These are phyloP conservation scores for Heliconius himera DNA, from an alignment of 1,140 invertebrate species.

Conservation along the genomic window DNA sequence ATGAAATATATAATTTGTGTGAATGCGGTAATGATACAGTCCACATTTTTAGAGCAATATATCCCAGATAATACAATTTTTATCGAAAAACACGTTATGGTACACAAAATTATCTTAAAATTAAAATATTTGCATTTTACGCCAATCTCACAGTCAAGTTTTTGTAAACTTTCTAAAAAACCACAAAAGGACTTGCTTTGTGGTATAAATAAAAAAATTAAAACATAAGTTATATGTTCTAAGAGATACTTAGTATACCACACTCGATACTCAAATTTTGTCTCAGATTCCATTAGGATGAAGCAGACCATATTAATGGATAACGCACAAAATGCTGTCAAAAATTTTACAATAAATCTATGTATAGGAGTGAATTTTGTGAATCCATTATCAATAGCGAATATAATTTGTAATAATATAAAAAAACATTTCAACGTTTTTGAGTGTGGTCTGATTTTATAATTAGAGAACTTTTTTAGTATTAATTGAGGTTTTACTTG, in stretches of 20 bases:
- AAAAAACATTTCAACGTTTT: no score
- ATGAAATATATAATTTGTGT: background rate
- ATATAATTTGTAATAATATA: no score
- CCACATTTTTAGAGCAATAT: background rate
- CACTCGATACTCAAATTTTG: background rate
- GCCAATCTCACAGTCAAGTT: background rate
- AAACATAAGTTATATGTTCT: background rate
- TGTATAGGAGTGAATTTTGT: no score
- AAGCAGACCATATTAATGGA: background rate
- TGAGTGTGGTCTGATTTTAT: no score
- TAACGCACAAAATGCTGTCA: no score
- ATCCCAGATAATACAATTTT: background rate
- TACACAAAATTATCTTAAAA: background rate
- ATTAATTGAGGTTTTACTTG: no score
- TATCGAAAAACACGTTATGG: background rate
- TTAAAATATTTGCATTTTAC: background rate
- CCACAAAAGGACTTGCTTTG: background rate
- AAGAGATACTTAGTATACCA: background rate
- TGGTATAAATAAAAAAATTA: background rate
- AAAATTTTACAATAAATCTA: no score
- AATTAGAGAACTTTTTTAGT: no score
- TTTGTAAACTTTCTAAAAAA: background rate
- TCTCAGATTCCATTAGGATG: background rate
- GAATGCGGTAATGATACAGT: background rate
- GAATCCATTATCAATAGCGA: no score